A percentile compares a stretch with the other conserved stretches of the same genome.
Conservation (phyloP, 2,113 vertebrate genomes). For the Carollia perspicillata region DNA sequence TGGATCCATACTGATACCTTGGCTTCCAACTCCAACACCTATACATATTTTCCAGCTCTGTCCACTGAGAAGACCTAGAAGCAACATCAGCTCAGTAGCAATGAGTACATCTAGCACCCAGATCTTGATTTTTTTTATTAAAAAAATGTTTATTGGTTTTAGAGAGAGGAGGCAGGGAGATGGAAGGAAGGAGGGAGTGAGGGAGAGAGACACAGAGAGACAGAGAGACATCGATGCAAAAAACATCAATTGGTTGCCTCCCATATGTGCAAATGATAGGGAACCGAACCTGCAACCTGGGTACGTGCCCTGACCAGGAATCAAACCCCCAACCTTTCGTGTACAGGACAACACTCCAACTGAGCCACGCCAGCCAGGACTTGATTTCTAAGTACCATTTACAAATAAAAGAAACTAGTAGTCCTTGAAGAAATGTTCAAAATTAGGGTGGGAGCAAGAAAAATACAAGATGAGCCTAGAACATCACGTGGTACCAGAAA, state of each 20-base stretch:
- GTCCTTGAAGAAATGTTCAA: background rate
- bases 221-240: no score
- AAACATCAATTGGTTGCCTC: no score
- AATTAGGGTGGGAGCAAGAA: background rate
- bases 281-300: no score
- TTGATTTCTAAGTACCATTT: background rate
- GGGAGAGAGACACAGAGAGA: no score
- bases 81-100: background rate
- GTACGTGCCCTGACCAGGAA: no score
- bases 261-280: no score
- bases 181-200: no score
- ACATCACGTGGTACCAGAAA: background rate
- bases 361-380: no score
- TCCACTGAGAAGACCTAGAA: background rate
- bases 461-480: background rate
- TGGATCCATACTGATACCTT: background rate
- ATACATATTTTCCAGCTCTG: background rate
- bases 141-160: no score
- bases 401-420: background rate
- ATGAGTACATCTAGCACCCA: background rate
- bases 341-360: no score
- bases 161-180: no score
- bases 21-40: background rate
- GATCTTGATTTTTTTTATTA: background rate
- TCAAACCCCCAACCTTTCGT: no score